Conservation (phyloP, 92 coral and sea anemone species). For the Galaxea fascicularis region DNA sequence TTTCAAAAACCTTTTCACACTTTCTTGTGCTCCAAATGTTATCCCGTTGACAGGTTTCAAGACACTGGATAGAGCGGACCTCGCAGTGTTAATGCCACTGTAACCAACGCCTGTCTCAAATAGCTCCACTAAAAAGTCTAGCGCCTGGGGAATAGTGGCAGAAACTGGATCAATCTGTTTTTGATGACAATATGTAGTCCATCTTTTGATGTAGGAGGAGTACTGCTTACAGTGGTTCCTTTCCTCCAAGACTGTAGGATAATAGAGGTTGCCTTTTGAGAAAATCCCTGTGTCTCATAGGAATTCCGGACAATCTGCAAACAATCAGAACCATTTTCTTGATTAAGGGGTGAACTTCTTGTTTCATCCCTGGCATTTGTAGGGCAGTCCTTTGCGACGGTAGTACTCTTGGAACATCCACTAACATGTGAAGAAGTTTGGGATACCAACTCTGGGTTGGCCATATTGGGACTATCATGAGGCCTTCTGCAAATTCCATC, state of each 20-base stretch:
- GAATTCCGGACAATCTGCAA: slow-evolving; percentile 64
- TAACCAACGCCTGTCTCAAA: no score
- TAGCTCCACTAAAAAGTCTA: slow-evolving; percentile 53
- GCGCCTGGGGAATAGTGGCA: slow-evolving; percentile 41
- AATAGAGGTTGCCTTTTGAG: slow-evolving; percentile 46
- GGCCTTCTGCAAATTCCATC: no score
- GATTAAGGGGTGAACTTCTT: slow-evolving; percentile 38
- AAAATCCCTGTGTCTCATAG: slow-evolving; percentile 55
- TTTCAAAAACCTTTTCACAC: slow-evolving; percentile 46
- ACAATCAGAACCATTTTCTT: slow-evolving; percentile 47
- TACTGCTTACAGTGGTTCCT: slow-evolving; percentile 64
- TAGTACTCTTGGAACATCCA: slow-evolving; percentile 21
- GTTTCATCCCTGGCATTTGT: slow-evolving; percentile 32
- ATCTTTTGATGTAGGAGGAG: slow-evolving; percentile 46
- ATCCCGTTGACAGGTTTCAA: no score
- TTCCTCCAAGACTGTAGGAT: slow-evolving; percentile 60
- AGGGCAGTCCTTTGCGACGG: slow-evolving; percentile 7
- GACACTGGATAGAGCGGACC: no score
- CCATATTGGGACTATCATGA: no score
- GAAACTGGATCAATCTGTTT: slow-evolving; percentile 50
- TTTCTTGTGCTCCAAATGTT: slow-evolving; percentile 40
- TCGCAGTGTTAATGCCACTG: no score
- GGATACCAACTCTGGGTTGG: no score
- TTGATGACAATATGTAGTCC: slow-evolving; percentile 46
- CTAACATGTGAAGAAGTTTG: no score